A percentile compares a stretch with the other conserved stretches of the same genome.
phyloP scores from a whole-genome alignment of 2,113 vertebrate species.

The Pan troglodytes region DNA sequence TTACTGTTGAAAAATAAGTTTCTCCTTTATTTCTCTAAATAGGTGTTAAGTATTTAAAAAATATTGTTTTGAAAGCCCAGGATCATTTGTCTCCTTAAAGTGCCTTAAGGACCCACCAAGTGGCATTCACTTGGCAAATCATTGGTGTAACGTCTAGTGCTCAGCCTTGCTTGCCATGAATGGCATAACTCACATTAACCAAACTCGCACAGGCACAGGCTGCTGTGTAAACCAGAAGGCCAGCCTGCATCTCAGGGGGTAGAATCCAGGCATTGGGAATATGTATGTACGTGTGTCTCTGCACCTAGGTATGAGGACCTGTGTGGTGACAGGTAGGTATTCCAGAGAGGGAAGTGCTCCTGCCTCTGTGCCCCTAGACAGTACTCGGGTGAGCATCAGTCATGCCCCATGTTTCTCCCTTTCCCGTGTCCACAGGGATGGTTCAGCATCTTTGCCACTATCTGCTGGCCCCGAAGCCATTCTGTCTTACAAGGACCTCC shows the following conservation, averaged over 20 bases:
- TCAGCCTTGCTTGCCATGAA: background rate
- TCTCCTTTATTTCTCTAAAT: constrained; percentile 1
- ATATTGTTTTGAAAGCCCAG: background rate
- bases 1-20: background rate
- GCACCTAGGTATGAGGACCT: background rate
- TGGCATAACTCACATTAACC: background rate
- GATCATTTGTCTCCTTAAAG: background rate
- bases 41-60: background rate
- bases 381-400: background rate
- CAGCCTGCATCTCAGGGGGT: background rate
- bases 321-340: background rate
- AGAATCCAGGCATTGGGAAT: background rate
- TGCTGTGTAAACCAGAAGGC: background rate
- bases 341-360: background rate
- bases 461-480: background rate
- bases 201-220: background rate
- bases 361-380: background rate
- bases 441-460: background rate
- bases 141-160: background rate
- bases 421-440: background rate
- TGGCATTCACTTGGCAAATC: background rate
- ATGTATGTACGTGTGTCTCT: background rate
- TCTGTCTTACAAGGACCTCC: background rate
- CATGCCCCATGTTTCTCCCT: background rate
- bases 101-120: background rate